Conservation (phyloP, 2,888 invertebrate species). For the Yponomeuta malinellus region DNA sequence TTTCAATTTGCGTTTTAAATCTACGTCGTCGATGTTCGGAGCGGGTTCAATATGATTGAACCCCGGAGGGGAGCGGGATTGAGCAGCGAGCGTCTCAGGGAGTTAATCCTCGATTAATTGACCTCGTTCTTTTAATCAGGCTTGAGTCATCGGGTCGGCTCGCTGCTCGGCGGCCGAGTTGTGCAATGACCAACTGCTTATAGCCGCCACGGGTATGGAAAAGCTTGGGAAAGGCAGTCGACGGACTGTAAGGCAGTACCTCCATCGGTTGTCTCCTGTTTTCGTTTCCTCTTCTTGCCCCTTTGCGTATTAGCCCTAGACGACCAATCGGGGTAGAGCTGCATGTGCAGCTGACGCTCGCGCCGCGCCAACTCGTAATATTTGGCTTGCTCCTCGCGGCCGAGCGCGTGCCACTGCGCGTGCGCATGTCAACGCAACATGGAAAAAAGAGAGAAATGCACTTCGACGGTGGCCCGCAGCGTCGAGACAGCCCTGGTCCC, state of each 20-base stretch:
- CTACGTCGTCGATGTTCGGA: conserved; percentile 44
- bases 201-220: conserved; percentile 14
- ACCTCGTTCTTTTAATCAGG: conserved; percentile 60
- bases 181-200: background rate
- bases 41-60: conserved; percentile 63
- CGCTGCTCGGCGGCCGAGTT: conserved; percentile 7
- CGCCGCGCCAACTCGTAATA: conserved; percentile 99
- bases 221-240: conserved; percentile 22
- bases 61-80: conserved; percentile 39
- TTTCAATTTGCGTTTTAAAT: conserved; percentile 44
- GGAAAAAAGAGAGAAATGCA: conserved; percentile 73
- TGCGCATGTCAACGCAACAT: conserved; percentile 69
- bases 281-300: conserved; percentile 99
- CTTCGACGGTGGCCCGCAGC: conserved; percentile 56
- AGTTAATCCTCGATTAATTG: conserved; percentile 67
- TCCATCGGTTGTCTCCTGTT: conserved; percentile 98
- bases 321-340: conserved; percentile 99
- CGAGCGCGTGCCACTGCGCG: conserved; percentile 98
- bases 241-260: conserved; percentile 80
- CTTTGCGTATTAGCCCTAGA: conserved; percentile 99
- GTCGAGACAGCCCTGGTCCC: conserved; percentile 51
- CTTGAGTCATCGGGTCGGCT: conserved; percentile 9
- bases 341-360: conserved; percentile 99
- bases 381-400: conserved; percentile 99
- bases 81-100: conserved; percentile 51